Percentiles rank a stretch among this genome's conserved stretches.
Conservation (phyloP, 2,113 vertebrate genomes). For the Cervus canadensis region DNA sequence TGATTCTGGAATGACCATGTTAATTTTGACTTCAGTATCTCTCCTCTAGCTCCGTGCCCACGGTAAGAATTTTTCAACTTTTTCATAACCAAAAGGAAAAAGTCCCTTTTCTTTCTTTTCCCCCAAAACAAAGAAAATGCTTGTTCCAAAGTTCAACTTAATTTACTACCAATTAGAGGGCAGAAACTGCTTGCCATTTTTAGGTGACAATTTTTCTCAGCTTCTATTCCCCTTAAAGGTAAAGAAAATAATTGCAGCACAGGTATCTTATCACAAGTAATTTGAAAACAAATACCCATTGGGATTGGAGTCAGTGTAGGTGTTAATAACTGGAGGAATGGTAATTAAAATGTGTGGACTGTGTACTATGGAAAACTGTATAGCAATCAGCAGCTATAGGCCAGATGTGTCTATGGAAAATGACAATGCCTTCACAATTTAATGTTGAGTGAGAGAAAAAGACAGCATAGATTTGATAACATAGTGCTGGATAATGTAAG, state of each 20-base stretch:
- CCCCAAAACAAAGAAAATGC: background rate
- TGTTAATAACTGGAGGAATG: background rate
- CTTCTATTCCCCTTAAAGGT: background rate
- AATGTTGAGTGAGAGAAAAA: background rate
- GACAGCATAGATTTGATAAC: background rate
- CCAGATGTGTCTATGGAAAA: background rate
- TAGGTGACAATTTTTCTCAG: background rate
- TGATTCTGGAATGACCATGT: background rate
- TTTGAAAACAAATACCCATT: background rate
- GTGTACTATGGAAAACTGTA: too few relatives aligned
- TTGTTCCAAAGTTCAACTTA: background rate
- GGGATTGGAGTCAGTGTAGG: background rate
- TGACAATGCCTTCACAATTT: background rate
- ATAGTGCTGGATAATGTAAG: background rate
- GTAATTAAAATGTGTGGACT: background rate
- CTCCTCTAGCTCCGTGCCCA: fast-evolving
- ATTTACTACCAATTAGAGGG: background rate
- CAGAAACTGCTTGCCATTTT: background rate
- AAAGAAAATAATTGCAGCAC: background rate
- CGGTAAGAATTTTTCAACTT: background rate
- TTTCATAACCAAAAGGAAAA: background rate
- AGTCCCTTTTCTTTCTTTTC: background rate
- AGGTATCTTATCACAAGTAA: background rate
- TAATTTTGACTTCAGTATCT: background rate
- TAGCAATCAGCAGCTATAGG: background rate